phyloP scores from a whole-genome alignment of 2,888 invertebrate genomes.

The Halictus quadricinctus region DNA sequence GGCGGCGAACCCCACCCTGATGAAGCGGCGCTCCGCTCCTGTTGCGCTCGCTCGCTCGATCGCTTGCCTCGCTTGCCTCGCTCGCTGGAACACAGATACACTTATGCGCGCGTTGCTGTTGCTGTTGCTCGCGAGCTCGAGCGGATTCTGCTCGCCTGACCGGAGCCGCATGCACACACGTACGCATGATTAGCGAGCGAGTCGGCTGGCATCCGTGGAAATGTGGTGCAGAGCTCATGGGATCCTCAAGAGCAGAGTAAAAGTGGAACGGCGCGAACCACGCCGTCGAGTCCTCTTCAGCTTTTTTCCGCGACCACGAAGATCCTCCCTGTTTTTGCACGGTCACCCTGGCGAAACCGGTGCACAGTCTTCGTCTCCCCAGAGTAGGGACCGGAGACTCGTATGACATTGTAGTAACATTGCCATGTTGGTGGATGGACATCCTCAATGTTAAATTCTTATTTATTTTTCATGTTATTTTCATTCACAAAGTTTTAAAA shows the following conservation, averaged over 20 bases:
- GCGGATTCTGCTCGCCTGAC: slow-evolving; percentile 28
- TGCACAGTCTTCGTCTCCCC: background rate
- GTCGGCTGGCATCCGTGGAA: slow-evolving; percentile 54
- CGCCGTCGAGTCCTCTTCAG: background rate
- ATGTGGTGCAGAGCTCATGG: slow-evolving; percentile 47
- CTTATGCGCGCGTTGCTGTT: background rate
- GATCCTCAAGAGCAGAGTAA: slow-evolving; percentile 65
- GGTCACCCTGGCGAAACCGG: background rate
- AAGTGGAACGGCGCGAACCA: slow-evolving; percentile 63
- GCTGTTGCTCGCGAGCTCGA: background rate
- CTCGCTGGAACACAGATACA: background rate
- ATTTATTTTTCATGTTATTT: too few relatives aligned
- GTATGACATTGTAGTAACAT: background rate
- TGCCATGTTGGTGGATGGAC: too few relatives aligned
- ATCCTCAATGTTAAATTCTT: too few relatives aligned
- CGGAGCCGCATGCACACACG: slow-evolving; percentile 50
- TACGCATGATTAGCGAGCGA: slow-evolving; percentile 64
- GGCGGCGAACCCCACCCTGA: slow-evolving; percentile 77
- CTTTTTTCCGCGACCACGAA: background rate
- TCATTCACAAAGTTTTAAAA: too few relatives aligned
- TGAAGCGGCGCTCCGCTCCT: slow-evolving; percentile 67
- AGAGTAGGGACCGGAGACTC: background rate
- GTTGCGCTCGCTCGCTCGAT: slow-evolving; percentile 42
- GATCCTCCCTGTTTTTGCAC: background rate
- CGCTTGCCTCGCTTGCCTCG: background rate